Evolutionary conservation across 2,888 invertebrate species (phyloP).

Genomic region (Erpobdella octoculata): DNA sequence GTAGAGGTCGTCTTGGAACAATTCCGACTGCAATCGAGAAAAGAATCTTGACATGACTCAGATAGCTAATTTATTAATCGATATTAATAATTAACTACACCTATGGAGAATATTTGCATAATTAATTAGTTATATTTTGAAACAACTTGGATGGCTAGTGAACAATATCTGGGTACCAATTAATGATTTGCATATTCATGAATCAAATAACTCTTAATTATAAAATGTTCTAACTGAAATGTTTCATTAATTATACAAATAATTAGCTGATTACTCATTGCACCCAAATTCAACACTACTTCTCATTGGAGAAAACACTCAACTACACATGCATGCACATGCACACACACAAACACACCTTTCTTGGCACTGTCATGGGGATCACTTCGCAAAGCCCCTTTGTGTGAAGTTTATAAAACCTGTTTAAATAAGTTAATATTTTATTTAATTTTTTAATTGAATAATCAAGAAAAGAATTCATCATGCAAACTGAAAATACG

Average conservation of each 20-base stretch:
- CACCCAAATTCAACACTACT: background rate
- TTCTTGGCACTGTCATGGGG: conserved; percentile 87
- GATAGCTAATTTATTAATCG: no score
- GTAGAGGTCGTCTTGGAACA: conserved; percentile 80
- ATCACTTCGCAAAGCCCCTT: conserved; percentile 85
- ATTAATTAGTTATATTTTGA: no score
- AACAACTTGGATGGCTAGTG: no score
- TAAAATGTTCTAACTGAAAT: no score
- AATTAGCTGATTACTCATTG: background rate
- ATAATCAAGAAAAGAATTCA: background rate
- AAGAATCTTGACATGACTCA: no score
- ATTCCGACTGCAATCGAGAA: conserved; percentile 57
- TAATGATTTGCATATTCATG: no score
- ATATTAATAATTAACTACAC: no score
- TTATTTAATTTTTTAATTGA: background rate
- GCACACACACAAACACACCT: conserved; percentile 54
- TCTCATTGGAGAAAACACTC: background rate
- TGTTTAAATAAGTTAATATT: conserved; percentile 39
- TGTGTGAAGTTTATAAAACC: conserved; percentile 80
- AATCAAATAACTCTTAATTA: no score
- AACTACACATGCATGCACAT: background rate
- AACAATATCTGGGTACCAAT: no score
- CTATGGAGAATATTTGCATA: no score
- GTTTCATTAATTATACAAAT: no score
- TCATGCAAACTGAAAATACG: background rate